Evolutionary conservation across 2,888 invertebrate genomes (phyloP), one percentile per base, ranked within the genome.

Genomic region (Panzeria rudis): DNA sequence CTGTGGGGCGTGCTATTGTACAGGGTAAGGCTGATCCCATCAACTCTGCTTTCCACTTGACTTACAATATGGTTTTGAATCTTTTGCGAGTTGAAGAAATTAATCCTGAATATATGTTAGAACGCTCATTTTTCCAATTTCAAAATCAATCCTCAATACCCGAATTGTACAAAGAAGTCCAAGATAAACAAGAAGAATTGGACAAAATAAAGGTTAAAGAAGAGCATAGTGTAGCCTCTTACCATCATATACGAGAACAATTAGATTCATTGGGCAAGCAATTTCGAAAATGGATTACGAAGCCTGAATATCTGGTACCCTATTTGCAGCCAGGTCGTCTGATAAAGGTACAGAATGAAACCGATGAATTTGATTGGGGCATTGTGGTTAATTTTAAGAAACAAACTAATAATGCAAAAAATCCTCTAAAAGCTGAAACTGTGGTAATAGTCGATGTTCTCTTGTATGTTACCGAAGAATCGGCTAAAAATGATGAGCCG

Each of bases 61-160:
- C 99, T 0, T 99, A 99, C 93, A 99, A 99, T 92, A 99, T 99
- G 99, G 99, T 99, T 4, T 93, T 98, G 78, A 96, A 99, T 95
- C 93, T 99, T 87, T 93, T 99, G 87, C 94, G 99, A 87, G 99
- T 99, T 0, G 99, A 99, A 93, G 99, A 99, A 93, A 99, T 99
- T 76, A 99, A 99, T 93, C 99, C 99, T 0, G 99, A 99, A 92
- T 99, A 98, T 91, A 99, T 99, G 98, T 93, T 99, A 90, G 99
- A 99, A 91, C 94, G 98, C 86, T 98, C 98, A 88, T 99, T 99
- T 93, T 98, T 96, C 93, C 99, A 99, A 93, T 99, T 99, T 91
- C 99, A 99, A 93, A 99, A 99, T 93, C 99, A 98, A 93, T 95
- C 98, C 0, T 95, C 96, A 17, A 97, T 99, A 89, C 99, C 99